phyloP scores from a whole-genome alignment of 2,113 vertebrate genomes.

The Mobula hypostoma region DNA sequence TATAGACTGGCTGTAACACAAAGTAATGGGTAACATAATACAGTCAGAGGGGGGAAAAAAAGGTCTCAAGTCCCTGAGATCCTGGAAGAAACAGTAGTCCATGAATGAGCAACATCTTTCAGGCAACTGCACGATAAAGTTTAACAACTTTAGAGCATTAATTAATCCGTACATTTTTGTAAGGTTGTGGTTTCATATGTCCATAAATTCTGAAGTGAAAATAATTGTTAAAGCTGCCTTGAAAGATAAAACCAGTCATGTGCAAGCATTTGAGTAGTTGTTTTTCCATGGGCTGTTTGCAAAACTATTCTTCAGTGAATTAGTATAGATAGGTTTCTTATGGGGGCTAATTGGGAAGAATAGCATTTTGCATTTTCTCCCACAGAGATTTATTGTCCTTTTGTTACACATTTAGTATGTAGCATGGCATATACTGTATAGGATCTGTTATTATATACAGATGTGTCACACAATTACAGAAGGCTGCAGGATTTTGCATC shows the following conservation, averaged over 20 bases:
- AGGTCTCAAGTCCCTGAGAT: not conserved
- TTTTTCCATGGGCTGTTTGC: not conserved
- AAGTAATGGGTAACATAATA: not conserved
- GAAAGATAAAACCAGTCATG: not conserved
- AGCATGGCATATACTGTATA: not conserved
- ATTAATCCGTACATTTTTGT: not conserved
- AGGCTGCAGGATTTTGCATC: not conserved
- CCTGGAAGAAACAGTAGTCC: not conserved
- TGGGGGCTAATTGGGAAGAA: not conserved
- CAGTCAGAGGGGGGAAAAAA: not conserved
- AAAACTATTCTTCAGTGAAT: not conserved
- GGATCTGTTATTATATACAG: not conserved
- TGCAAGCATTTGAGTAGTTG: not conserved
- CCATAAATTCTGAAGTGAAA: conserved; percentile 8
- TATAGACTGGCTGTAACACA: not conserved
- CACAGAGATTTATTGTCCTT: not conserved
- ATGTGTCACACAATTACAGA: not conserved
- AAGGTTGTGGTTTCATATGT: not conserved
- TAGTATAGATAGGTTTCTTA: not conserved
- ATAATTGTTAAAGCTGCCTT: not conserved
- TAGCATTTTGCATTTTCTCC: not conserved
- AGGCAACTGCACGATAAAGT: not conserved
- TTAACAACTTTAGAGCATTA: not conserved
- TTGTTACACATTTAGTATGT: not conserved
- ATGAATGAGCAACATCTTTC: not conserved